Evolutionary conservation across 1,140 invertebrate genomes (phyloP).

Genomic region (Cephus cinctus): DNA sequence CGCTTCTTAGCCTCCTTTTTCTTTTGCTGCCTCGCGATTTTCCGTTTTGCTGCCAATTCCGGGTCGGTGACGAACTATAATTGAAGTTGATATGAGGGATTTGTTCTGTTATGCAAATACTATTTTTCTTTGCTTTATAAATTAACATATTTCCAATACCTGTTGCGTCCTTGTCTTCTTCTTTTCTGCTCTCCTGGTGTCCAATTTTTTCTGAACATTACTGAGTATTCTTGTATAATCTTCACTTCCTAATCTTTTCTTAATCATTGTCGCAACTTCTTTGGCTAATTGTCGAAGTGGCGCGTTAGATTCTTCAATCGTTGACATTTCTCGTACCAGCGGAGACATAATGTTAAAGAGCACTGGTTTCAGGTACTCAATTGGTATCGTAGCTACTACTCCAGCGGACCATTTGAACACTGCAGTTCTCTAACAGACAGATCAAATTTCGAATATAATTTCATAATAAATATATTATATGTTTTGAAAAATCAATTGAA

Average conservation of each 20-base stretch:
- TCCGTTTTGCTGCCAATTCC: slow-evolving; percentile 73
- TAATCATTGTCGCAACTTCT: slow-evolving; percentile 66
- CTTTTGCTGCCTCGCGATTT: slow-evolving; percentile 72
- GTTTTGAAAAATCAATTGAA: slow-evolving; percentile 22
- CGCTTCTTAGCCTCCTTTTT: slow-evolving; percentile 75
- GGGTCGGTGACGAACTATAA: slow-evolving; percentile 72
- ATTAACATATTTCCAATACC: too few relatives aligned
- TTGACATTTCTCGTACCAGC: slow-evolving; percentile 68
- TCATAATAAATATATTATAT: slow-evolving; percentile 2
- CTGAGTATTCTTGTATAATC: slow-evolving; percentile 63
- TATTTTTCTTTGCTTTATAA: too few relatives aligned
- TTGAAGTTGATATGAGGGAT: slow-evolving; percentile 44
- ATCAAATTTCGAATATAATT: slow-evolving; percentile 15
- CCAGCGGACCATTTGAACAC: slow-evolving; percentile 76
- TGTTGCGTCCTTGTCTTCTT: slow-evolving; percentile 63
- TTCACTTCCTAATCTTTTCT: slow-evolving; percentile 65
- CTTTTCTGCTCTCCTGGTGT: slow-evolving; percentile 64
- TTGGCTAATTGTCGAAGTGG: slow-evolving; percentile 62
- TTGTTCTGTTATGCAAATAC: too few relatives aligned
- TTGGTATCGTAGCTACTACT: slow-evolving; percentile 59
- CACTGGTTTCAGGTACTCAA: slow-evolving; percentile 56
- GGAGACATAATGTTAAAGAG: slow-evolving; percentile 63
- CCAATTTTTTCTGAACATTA: slow-evolving; percentile 60
- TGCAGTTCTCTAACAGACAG: slow-evolving; percentile 58
- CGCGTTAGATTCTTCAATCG: slow-evolving; percentile 58